Evolutionary conservation across 2,797 vertebrate genomes (phyloP), one percentile per base, ranked within the genome.

Genomic region (Channa striata): DNA sequence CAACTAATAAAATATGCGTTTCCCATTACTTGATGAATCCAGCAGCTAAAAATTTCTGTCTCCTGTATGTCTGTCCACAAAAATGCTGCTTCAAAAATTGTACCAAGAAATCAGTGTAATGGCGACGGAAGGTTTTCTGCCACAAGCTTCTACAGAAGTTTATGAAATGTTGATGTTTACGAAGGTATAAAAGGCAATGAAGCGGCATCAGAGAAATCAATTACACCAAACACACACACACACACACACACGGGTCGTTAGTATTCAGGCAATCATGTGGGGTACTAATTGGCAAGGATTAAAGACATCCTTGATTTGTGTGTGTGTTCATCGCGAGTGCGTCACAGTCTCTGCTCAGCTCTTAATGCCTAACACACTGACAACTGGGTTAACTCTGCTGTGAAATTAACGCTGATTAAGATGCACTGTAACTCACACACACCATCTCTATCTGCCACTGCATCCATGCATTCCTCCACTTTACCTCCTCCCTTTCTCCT

Each of bases 391-490:
- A 92, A 91, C 78, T 92, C 90, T 91, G 85, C 88, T 91, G 90
- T 91, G 90, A 91, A 91, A 91, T 92, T 91, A 92, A 89, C 87
- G 75, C 85, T 91, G 91, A 92, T 92, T 89, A 91, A 91, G 89
- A 91, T 80, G 84, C 89, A 81, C 87, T 82, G 73, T 59, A 58
- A 78, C 59, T 46, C 85, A 58, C 76, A 37, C 80, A 52, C 69
- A 68, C 78, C 66, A 68, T 62, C 67, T 62, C 62, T 44, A 48
- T 60, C 60, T 63, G n/a, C 77, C 79, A 72, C 79, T 74, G 80
- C 87, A 86, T 87, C 80, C 83, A 78, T 75, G 76, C 68, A 71
- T 77, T 74, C 81, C 61, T 69, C 17, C 5, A 7, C 83, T 80
- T 59, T 46, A 58, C 56, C 71, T 65, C 65, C 30, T 46, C 47